Percentiles rank a stretch among this genome's conserved stretches.
Evolutionary conservation across 1,140 invertebrate genomes (phyloP).

Genomic region (Tetragnatha versicolor): DNA sequence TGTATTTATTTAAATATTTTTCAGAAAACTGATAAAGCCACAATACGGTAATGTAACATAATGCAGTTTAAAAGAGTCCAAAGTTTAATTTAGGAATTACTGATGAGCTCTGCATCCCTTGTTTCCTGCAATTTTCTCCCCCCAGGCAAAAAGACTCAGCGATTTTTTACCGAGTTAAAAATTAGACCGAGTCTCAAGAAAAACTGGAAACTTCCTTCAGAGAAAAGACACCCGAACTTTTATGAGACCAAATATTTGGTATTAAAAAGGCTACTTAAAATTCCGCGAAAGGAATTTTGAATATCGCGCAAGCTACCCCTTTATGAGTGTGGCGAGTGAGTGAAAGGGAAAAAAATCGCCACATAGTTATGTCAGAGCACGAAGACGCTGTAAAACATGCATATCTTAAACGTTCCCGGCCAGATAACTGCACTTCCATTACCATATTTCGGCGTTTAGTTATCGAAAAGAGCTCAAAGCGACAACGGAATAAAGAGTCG

Average conservation of each 20-base stretch:
- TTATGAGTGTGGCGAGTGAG: conserved; percentile 22
- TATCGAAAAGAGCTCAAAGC: conserved; percentile 47
- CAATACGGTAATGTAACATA: too few species aligned
- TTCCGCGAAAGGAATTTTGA: conserved; percentile 2
- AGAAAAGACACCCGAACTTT: neutral
- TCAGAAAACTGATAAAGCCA: too few species aligned
- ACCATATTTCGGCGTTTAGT: conserved; percentile 43
- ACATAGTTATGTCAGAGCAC: conserved; percentile 12
- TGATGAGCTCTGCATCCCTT: too few species aligned
- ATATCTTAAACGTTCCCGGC: conserved; percentile 21
- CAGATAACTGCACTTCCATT: conserved; percentile 44
- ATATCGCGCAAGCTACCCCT: neutral
- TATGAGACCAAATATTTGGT: neutral
- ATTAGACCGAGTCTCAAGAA: too few species aligned
- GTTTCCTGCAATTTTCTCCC: too few species aligned
- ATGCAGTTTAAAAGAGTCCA: too few species aligned
- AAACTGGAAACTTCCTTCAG: too few species aligned
- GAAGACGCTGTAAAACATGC: conserved; percentile 32
- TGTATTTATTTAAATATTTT: too few species aligned
- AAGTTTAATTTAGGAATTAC: too few species aligned
- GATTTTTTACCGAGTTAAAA: too few species aligned
- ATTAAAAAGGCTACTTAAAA: conserved; percentile 28
- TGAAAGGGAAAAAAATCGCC: conserved; percentile 16
- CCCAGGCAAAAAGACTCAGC: too few species aligned
- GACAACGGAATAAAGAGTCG: conserved; percentile 33